Evolutionary conservation across 2,888 invertebrate species (phyloP), one percentile per base, ranked within the genome.

Genomic region (Phaedon cochleariae): DNA sequence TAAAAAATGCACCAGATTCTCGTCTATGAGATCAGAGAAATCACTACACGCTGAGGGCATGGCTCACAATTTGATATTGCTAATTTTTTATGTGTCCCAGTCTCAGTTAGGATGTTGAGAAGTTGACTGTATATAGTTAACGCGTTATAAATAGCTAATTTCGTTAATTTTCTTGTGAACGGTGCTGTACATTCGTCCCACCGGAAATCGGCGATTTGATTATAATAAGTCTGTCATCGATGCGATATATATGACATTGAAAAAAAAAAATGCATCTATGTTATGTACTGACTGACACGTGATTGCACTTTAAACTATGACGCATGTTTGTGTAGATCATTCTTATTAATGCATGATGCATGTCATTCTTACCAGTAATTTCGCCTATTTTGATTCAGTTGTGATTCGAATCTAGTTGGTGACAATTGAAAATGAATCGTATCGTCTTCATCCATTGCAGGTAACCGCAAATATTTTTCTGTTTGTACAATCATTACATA

Each of bases 271-370:
- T 41, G 41, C 41, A 41, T 41, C 41, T 41, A 41, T 41, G 3
- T 7, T 34, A 31, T 45, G 3, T 15, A n/a, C n/a, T n/a, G n/a
- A n/a, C n/a, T 15, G n/a, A 55, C 73, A 67, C 73, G 73, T 71
- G 71, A 73, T 69, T 68, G 71, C 66, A 71, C 67, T 72, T 69
- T 71, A 66, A 67, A 73, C 70, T 69, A 69, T 74, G 74, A 74
- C 74, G 71, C 74, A 74, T 66, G 59, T 57, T 22, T 18, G 20
- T 45, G 37, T 41, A 15, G 12, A 41, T 41, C 22, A 55, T 45
- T 57, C 26, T 26, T 45, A 45, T 46, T 57, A 57, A 57, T 57
- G 45, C 15, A n/a, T 45, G 31, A 37, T 45, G 57, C 57, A 57
- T 57, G 57, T 57, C 57, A 57, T 57, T 57, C 46, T 57, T 45